A percentile compares a stretch with the other conserved stretches of the same genome.
Evolutionary conservation across 2,113 vertebrate species (phyloP).

Genomic region (Hypocryptadius cinnamomeus): DNA sequence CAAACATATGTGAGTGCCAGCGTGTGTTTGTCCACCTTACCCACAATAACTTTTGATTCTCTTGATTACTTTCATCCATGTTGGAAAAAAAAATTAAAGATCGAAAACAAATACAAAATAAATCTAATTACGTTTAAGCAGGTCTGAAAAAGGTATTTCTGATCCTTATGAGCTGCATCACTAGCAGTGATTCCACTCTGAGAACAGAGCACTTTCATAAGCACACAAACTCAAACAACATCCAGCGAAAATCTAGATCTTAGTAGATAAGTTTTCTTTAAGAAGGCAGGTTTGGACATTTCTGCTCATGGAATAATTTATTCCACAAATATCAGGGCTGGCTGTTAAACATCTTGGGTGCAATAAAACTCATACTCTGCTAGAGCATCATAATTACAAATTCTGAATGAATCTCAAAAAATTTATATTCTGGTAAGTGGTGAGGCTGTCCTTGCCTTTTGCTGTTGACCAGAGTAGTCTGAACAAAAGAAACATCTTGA

Average conservation of each 20-base stretch:
- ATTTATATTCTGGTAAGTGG: not conserved
- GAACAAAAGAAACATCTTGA: not conserved
- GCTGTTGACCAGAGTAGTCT: not conserved
- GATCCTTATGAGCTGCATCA: not conserved
- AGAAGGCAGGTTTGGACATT: not conserved
- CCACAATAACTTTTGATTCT: not conserved
- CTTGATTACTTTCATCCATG: not conserved
- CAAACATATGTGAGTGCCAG: accelerated
- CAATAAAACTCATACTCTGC: not conserved
- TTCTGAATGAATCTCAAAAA: not conserved
- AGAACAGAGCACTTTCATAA: not conserved
- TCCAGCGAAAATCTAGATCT: not conserved
- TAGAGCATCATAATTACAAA: not conserved
- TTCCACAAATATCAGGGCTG: not conserved
- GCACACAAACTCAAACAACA: not conserved
- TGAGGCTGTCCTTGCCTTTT: not conserved
- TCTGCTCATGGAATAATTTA: not conserved
- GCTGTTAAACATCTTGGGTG: not conserved
- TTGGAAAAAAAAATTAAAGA: not conserved
- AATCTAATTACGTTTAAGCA: not conserved
- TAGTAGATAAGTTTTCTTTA: not conserved
- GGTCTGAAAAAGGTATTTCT: not conserved
- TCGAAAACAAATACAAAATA: not conserved
- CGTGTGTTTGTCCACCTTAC: not conserved
- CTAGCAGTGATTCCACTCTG: not conserved